Evolutionary conservation across 2,113 vertebrate genomes (phyloP).

Genomic region (Otis tarda): DNA sequence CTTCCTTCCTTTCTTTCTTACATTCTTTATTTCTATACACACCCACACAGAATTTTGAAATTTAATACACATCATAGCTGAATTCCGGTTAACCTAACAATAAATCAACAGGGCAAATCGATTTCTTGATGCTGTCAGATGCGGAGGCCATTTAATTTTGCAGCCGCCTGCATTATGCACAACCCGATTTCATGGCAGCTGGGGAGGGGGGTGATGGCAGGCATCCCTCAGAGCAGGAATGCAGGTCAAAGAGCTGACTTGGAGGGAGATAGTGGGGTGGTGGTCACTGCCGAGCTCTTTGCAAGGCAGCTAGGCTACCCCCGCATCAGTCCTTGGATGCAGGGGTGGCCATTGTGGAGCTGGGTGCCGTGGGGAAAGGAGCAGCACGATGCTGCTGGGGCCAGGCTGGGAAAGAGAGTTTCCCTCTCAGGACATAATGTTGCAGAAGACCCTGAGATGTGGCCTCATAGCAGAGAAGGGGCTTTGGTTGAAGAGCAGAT

Average conservation of each 20-base stretch:
- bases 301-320: neutral
- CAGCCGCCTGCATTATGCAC: accelerated
- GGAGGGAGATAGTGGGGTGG: neutral
- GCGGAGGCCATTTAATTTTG: neutral
- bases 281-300: accelerated
- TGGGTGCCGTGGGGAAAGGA: accelerated
- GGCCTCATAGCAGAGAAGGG: neutral
- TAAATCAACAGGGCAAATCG: neutral
- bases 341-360: neutral
- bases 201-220: neutral
- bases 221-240: neutral
- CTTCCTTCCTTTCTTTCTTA: neutral
- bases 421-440: accelerated
- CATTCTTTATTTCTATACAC: neutral
- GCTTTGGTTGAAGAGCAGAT: neutral
- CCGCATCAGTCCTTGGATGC: accelerated
- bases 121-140: neutral
- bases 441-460: neutral
- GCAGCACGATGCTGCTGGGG: neutral
- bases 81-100: constrained; percentile 27
- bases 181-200: neutral
- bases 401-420: neutral
- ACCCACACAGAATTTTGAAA: neutral
- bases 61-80: neutral
- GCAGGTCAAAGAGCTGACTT: neutral